Evolutionary conservation across 1,140 invertebrate genomes (phyloP), one percentile per base, ranked within the genome.

Genomic region (Drosophila saltans): DNA sequence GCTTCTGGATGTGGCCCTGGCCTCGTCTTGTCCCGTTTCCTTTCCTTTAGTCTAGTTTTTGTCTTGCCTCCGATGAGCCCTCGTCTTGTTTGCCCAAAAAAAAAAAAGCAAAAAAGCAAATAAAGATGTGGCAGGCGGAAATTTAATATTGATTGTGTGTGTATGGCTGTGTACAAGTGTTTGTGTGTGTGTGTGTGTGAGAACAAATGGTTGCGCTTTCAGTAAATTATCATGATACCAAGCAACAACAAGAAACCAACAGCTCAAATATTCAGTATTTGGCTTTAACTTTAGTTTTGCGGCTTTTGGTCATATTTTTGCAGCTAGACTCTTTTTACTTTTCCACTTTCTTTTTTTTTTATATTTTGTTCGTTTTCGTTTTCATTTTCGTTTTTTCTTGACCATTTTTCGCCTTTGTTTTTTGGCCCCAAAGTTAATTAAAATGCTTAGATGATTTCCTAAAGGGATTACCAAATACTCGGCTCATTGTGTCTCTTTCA

Each of bases 371-470:
- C 6, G 7, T 26, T 56, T 43, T 69, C 6, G 7, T 26, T 56
- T 26, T 11, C 45, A 36, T 39, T 28, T 21, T 36, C 8, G 52
- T 16, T 30, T 48, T 64, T 75, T 69, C 26, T 57, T 10, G 48
- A 48, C 65, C 48, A 21, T 8, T 63, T 63, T 66, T 26, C 28
- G 16, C 36, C 58, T 61, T 39, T 7, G 24, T 55, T 48, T 57
- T 73, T 75, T 16, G 16, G 24, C 11, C 72, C 76, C 55, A 88
- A 78, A 86, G 83, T 86, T 86, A 88, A 86, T 86, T 86, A 86
- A 86, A 86, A 86, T 86, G 76, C 72, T 81, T 86, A 75, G 82
- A 79, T 86, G 82, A 86, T 86, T 86, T 86, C 82, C 82, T 86
- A 75, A 85, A 86, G 82, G 82, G 83, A 86, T 86, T 86, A 82